Conservation (phyloP, 1,140 invertebrate species). For the Adelges cooleyi region DNA sequence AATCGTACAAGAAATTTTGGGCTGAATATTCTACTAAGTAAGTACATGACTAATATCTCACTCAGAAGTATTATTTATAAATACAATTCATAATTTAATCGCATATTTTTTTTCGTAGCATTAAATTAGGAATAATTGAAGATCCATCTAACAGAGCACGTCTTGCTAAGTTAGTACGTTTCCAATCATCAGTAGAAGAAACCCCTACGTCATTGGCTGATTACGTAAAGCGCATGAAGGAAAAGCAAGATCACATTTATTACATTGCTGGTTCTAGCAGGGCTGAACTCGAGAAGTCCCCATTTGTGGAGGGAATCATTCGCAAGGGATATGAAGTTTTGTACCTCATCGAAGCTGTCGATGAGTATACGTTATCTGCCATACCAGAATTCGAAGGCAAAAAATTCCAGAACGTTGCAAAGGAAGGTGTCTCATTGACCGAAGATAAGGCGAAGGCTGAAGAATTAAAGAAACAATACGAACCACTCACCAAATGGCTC, state of each 20-base stretch:
- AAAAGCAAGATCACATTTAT: constrained; percentile 92
- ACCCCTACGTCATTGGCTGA: constrained; percentile 66
- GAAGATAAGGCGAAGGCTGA: constrained; percentile 73
- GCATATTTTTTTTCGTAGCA: constrained; percentile 42
- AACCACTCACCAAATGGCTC: constrained; percentile 87
- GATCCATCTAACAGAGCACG: constrained; percentile 91
- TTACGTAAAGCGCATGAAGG: constrained; percentile 93
- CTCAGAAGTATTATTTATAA: background rate
- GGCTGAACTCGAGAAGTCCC: constrained; percentile 82
- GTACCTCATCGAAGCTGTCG: constrained; percentile 91
- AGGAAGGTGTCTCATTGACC: constrained; percentile 87
- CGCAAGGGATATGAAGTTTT: constrained; percentile 95
- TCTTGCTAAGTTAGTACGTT: constrained; percentile 86
- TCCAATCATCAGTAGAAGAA: constrained; percentile 68
- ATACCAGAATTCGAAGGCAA: constrained; percentile 98
- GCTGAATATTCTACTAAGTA: constrained; percentile 97
- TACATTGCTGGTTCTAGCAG: constrained; percentile 85
- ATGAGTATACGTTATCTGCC: constrained; percentile 94
- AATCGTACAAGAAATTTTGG: constrained; percentile 92
- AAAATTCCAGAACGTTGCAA: constrained; percentile 99
- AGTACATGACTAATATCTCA: constrained; percentile 38
- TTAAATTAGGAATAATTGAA: constrained; percentile 95
- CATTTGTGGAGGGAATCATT: constrained; percentile 88
- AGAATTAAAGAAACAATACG: constrained; percentile 65
- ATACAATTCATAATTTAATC: background rate